Conservation (phyloP, 2,888 invertebrate genomes). For the Gastracanthus pulcherrimus region DNA sequence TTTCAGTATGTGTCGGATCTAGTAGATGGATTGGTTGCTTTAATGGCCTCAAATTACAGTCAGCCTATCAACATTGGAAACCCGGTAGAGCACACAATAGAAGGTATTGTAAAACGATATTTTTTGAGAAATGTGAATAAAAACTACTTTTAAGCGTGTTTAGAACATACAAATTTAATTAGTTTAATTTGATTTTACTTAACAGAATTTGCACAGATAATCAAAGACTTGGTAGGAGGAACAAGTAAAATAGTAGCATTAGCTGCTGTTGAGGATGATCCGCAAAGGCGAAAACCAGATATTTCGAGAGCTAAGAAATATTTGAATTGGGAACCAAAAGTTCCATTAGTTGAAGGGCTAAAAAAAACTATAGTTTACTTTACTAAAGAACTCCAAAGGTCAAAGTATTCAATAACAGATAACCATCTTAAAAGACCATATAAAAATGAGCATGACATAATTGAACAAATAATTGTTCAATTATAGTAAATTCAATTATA, state of each 20-base stretch:
- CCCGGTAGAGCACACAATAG: conserved; percentile 97
- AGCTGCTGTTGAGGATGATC: conserved; percentile 96
- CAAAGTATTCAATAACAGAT: conserved; percentile 80
- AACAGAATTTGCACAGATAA: conserved; percentile 91
- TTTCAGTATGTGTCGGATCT: conserved; percentile 99
- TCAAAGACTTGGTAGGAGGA: conserved; percentile 91
- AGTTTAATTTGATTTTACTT: conserved; percentile 23
- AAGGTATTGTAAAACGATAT: conserved; percentile 79
- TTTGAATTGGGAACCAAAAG: conserved; percentile 95
- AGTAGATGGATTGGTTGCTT: conserved; percentile 93
- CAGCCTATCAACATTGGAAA: conserved; percentile 98
- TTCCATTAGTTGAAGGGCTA: conserved; percentile 90
- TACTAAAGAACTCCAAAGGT: conserved; percentile 88
- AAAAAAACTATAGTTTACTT: conserved; percentile 96
- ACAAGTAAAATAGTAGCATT: conserved; percentile 90
- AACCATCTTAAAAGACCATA: conserved; percentile 67
- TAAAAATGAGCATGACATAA: conserved; percentile 57
- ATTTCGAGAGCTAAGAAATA: conserved; percentile 91
- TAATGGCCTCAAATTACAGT: conserved; percentile 97
- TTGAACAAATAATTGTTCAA: conserved; percentile 56
- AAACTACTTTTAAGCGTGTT: not conserved
- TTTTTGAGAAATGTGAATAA: not conserved
- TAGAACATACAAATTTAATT: not conserved
- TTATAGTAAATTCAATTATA: conserved; percentile 30
- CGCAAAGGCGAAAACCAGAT: conserved; percentile 95